Percentiles rank a stretch among this genome's conserved stretches.
Evolutionary conservation across 2,113 vertebrate species (phyloP).

Genomic region (Rhea americana): DNA sequence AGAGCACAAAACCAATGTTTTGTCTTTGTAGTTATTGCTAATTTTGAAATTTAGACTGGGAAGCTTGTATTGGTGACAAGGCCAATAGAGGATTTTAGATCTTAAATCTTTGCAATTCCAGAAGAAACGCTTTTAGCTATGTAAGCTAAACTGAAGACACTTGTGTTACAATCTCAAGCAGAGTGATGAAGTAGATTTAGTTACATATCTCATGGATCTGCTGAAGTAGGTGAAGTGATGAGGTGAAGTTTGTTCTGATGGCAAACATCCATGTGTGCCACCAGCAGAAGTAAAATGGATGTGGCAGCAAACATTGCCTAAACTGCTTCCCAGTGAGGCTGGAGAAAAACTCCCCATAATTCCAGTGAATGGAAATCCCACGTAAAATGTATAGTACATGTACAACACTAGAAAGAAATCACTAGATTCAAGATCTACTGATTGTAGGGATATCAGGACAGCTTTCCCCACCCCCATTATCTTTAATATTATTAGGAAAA

Average conservation of each 20-base stretch:
- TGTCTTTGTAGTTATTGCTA: background rate
- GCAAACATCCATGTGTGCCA: background rate
- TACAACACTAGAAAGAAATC: background rate
- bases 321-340: background rate
- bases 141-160: background rate
- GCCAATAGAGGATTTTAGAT: background rate
- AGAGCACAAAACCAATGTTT: background rate
- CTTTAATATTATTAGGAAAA: background rate
- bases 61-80: background rate
- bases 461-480: background rate
- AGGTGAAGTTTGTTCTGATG: background rate
- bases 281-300: background rate
- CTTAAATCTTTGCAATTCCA: background rate
- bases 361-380: background rate
- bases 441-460: background rate
- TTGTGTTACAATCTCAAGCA: background rate
- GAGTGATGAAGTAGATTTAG: background rate
- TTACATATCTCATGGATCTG: background rate
- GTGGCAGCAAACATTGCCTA: background rate
- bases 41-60: background rate
- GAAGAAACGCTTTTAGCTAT: rapidly evolving
- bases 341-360: background rate
- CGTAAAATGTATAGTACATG: background rate
- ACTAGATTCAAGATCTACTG: background rate
- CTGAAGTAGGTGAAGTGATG: background rate